phyloP scores from a whole-genome alignment of 2,888 invertebrate species.

The Euclidia mi region DNA sequence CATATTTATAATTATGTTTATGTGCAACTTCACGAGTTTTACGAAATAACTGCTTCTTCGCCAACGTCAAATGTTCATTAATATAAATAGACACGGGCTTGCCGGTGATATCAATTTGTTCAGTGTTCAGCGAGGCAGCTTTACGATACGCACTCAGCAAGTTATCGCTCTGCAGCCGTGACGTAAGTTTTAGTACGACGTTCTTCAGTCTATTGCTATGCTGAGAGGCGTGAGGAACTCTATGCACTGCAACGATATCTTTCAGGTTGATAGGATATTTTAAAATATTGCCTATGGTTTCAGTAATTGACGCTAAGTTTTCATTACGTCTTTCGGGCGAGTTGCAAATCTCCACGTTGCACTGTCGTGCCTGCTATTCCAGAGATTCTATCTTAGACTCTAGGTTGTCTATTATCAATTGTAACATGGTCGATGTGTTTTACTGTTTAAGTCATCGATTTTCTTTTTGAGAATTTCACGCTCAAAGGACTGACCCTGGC shows the following conservation, averaged over 20 bases:
- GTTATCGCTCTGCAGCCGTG: not conserved
- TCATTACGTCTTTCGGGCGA: not conserved
- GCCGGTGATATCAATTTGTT: not conserved
- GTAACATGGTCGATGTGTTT: not conserved
- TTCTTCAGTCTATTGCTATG: not conserved
- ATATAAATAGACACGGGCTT: not conserved
- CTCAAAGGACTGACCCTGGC: not conserved
- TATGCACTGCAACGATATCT: too few species aligned
- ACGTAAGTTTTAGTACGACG: not conserved
- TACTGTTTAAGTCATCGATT: not conserved
- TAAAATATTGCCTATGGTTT: not conserved
- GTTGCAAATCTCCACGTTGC: not conserved
- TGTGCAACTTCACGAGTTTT: conserved; percentile 7
- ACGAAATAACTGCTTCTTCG: not conserved
- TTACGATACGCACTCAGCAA: not conserved
- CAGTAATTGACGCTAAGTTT: not conserved
- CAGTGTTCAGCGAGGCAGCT: not conserved
- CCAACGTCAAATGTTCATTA: conserved; percentile 1
- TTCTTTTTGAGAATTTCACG: not conserved
- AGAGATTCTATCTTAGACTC: not conserved
- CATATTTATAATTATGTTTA: conserved; percentile 5
- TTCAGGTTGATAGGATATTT: not conserved
- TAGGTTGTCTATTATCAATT: not conserved
- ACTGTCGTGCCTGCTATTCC: not conserved
- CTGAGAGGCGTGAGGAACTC: too few species aligned